Percentiles rank a stretch among this genome's conserved stretches.
These are phyloP conservation scores for Liodrosophila aerea DNA, from an alignment of 2,888 invertebrate genomes.

Conservation along the genomic window DNA sequence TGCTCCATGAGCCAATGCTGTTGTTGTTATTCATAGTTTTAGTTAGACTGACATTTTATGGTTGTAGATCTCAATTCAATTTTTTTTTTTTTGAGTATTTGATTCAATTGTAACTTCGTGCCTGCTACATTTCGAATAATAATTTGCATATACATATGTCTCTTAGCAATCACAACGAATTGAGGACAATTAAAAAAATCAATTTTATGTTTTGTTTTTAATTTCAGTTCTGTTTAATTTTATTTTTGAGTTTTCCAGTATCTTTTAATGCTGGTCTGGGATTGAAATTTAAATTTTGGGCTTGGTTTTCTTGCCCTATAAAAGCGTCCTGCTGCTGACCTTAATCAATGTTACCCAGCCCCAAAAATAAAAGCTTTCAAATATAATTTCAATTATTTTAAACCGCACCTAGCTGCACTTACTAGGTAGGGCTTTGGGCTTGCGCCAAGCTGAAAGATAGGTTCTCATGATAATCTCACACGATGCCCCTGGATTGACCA, in stretches of 20 bases:
- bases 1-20: slow-evolving; percentile 53
- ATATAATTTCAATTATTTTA: slow-evolving; percentile 68
- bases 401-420: slow-evolving; percentile 36
- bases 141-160: background rate
- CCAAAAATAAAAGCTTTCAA: slow-evolving; percentile 46
- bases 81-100: slow-evolving; percentile 26
- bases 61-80: slow-evolving; percentile 54
- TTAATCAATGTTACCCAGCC: slow-evolving; percentile 63
- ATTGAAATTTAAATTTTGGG: slow-evolving; percentile 20
- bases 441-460: slow-evolving; percentile 59
- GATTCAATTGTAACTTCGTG: slow-evolving; percentile 23
- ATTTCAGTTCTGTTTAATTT: background rate
- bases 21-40: slow-evolving; percentile 31
- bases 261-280: slow-evolving; percentile 1
- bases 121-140: background rate
- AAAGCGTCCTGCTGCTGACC: slow-evolving; percentile 42
- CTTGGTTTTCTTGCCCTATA: slow-evolving; percentile 29
- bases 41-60: slow-evolving; percentile 51
- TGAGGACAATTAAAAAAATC: slow-evolving; percentile 5
- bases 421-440: slow-evolving; percentile 30
- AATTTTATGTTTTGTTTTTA: too few species aligned
- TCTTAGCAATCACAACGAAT: background rate
- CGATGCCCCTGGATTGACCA: slow-evolving; percentile 44
- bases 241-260: slow-evolving; percentile 5
- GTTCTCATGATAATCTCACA: slow-evolving; percentile 60